phyloP scores from a whole-genome alignment of 2,797 vertebrate genomes.

The Xiphorhynchus erythropygius region DNA sequence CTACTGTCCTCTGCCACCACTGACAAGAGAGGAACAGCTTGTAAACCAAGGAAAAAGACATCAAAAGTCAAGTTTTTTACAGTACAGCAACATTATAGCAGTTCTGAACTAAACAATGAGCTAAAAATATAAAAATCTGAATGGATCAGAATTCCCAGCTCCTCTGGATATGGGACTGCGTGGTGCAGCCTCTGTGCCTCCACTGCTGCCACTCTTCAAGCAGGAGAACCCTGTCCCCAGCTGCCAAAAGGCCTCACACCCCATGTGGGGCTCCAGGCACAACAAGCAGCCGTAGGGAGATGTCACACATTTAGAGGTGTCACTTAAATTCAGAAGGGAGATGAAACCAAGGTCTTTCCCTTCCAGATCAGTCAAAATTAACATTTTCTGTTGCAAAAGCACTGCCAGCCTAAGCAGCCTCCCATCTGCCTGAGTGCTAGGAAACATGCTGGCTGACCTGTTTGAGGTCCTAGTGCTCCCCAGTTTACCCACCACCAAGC shows the following conservation, averaged over 20 bases:
- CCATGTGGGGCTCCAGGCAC: background rate
- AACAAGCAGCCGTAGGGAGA: background rate
- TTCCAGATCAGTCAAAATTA: background rate
- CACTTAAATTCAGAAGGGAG: background rate
- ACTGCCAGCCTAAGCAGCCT: background rate
- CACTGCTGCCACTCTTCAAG: accelerated
- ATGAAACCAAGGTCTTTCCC: background rate
- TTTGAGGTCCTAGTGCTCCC: background rate
- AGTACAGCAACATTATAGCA: background rate
- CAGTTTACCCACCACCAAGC: background rate
- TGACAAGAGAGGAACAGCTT: background rate
- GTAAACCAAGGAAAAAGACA: background rate
- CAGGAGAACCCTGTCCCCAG: background rate
- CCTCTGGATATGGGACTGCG: background rate
- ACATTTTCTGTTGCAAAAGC: background rate
- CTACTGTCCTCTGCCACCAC: background rate
- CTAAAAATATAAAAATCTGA: background rate
- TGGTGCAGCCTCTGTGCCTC: accelerated
- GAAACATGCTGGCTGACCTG: accelerated
- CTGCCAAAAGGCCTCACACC: accelerated
- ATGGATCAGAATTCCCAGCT: background rate
- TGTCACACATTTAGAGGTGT: background rate
- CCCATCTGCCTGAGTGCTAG: background rate
- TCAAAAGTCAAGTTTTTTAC: background rate
- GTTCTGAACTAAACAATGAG: background rate